Base-by-base conservation (phyloP, 2,113 vertebrate genomes). In the Platysternon megacephalum region DNA sequence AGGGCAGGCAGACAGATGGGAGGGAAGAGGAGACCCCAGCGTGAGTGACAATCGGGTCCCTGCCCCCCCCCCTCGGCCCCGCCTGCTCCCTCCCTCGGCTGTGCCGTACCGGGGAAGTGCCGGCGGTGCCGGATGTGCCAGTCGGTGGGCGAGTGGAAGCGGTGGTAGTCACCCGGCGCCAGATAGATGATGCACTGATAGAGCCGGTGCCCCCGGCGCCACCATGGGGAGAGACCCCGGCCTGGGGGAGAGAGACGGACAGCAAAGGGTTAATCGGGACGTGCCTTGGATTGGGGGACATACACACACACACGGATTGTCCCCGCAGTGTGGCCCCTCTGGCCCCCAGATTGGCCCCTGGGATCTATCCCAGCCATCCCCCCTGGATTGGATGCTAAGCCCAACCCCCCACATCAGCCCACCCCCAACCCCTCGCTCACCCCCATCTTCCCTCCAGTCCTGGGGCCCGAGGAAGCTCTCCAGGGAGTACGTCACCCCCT, bases 21-120 rank as follows among this genome's bases (percentile, higher is more conserved):
- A 19, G n/a, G n/a, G 32, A 72, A 39, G n/a, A 72, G 19, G n/a
- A 72, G 19, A n/a, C 65, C 35, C 65, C 65, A 72, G 65, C 5
- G 8, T 72, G n/a, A 72, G 65, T 22, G 35, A 72, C 65, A 22
- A 72, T 9, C 19, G 21, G 65, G n/a, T 17, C 5, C 14, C 39
- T 9, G 9, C 21, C 32, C 17, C 4, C 14, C 9, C 1, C n/a
- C 65, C 4, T 9, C 5, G 28, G n/a, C n/a, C n/a, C 56, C 11
- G 55, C 55, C 55, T 28, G 55, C 55, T 56, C 28, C 56, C 56
- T 9, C 4, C 65, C 65, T 17, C 9, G 2, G 65, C 16, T 11
- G 65, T n/a, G 65, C 65, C 19, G 4, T 39, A 39, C 65, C 65
- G 5, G 65, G 65, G 19, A 72, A 39, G 65, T 72, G 65, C 35